phyloP scores from a whole-genome alignment of 2,797 vertebrate genomes.

The Ptychobarbus kaznakovi region DNA sequence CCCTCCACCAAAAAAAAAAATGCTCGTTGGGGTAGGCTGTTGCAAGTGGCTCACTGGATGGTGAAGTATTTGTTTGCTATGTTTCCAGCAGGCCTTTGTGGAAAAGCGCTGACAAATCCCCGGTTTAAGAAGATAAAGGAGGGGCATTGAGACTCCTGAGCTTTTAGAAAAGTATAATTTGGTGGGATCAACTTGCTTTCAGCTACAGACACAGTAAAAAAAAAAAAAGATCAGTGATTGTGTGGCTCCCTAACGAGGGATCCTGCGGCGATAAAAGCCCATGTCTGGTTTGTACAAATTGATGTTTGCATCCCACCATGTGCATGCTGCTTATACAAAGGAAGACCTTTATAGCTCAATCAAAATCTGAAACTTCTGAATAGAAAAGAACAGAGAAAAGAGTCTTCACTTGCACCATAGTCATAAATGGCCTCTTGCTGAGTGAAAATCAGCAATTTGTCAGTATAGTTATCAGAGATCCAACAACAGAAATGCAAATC shows the following conservation, averaged over 20 bases:
- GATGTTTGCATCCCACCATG: not conserved
- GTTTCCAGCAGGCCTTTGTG: constrained; percentile 2
- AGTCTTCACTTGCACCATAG: not conserved
- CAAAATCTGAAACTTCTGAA: constrained; percentile 17
- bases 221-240: not conserved
- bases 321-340: constrained; percentile 13
- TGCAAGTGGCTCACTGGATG: not conserved
- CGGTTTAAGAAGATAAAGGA: constrained; percentile 10
- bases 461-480: not conserved
- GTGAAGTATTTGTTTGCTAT: not conserved
- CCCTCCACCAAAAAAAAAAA: not conserved
- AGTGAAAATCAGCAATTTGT: not conserved
- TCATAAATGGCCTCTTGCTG: not conserved
- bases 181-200: constrained; percentile 7
- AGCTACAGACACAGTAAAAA: not conserved
- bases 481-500: not conserved
- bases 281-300: not conserved
- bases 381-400: not conserved
- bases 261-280: constrained; percentile 51
- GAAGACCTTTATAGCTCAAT: constrained; percentile 13
- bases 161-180: constrained; percentile 17
- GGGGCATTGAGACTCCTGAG: not conserved
- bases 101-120: not conserved
- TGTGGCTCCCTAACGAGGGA: not conserved
- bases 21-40: not conserved